Conservation (phyloP, 2,113 vertebrate genomes). For the Nestor notabilis region DNA sequence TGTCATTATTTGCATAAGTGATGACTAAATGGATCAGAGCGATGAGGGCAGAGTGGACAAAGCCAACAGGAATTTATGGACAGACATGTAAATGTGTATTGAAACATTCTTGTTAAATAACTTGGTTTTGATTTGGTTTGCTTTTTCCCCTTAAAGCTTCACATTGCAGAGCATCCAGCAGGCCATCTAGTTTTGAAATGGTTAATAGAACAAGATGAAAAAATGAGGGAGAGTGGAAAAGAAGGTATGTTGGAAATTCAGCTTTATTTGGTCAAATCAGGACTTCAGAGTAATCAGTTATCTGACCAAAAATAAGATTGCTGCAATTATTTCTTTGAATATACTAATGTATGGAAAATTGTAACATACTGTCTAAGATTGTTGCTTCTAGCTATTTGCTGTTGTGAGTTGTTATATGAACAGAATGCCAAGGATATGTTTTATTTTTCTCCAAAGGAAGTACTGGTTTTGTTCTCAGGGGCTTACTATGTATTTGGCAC, state of each 20-base stretch:
- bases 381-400: neutral
- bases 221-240: conserved; percentile 78
- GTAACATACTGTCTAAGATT: neutral
- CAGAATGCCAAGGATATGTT: neutral
- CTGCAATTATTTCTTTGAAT: neutral
- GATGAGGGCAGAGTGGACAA: neutral
- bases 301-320: neutral
- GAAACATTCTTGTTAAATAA: neutral
- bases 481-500: neutral
- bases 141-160: conserved; percentile 79
- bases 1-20: neutral
- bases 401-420: neutral
- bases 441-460: neutral
- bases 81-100: neutral
- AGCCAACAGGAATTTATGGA: neutral
- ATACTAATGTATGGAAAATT: neutral
- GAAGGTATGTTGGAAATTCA: conserved; percentile 77
- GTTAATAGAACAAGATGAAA: conserved; percentile 91
- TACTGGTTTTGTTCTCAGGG: neutral
- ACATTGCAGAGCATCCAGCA: conserved; percentile 92
- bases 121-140: neutral
- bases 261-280: neutral
- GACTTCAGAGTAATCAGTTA: neutral
- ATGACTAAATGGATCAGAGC: neutral
- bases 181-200: conserved; percentile 96